Base-by-base conservation (phyloP, 2,888 invertebrate genomes). In the Lasioglossum lativentre region DNA sequence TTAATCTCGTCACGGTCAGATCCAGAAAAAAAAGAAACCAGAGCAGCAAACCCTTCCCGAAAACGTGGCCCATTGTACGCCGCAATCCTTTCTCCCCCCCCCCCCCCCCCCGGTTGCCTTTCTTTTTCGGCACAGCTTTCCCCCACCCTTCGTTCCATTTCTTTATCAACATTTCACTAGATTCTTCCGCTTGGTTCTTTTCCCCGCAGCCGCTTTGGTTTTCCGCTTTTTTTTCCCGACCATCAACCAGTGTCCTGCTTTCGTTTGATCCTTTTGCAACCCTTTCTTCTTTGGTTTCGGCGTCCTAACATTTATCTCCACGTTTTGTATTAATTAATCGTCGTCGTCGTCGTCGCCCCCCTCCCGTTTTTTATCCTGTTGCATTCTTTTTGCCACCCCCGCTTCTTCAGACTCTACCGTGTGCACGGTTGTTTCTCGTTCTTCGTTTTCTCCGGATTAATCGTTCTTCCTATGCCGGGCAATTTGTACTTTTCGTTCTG, bases 1-100 rank as follows among this genome's bases (percentile, higher is more conserved):
- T 88, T 88, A 82, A 88, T 88, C 71, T 47, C 73, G 47, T 75
- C 77, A 77, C 52, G 81, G 63, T 74, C 78, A 78, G 73, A 78
- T 30, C 52, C 27, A 40, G 70, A 72, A 89, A 82, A 40, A 12
- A 5, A 34, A 3, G 34, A 66, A 66, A 34, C 66, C 19, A 82
- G 85, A 74, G 16, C 47, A 68, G 19, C 19, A 68, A 23, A 63
- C 56, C 72, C 56, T 68, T 78, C 71, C 71, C 63, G 76, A 78
- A 59, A 75, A 78, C 75, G 52, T 30, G 38, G 16, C 59, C 40
- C 42, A 78, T 83, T 79, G 42, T 66, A 56, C 30, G 63, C 14
- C 74, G 45, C 23, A 40, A 56, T 40, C 38, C 59, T 4, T 76
- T 73, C 66, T 30, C 8, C 63, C 52, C 68, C 52, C 52, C 27